These are phyloP conservation scores for Drosophila vallismaia DNA, from an alignment of 2,888 invertebrate genomes.

Conservation along the genomic window DNA sequence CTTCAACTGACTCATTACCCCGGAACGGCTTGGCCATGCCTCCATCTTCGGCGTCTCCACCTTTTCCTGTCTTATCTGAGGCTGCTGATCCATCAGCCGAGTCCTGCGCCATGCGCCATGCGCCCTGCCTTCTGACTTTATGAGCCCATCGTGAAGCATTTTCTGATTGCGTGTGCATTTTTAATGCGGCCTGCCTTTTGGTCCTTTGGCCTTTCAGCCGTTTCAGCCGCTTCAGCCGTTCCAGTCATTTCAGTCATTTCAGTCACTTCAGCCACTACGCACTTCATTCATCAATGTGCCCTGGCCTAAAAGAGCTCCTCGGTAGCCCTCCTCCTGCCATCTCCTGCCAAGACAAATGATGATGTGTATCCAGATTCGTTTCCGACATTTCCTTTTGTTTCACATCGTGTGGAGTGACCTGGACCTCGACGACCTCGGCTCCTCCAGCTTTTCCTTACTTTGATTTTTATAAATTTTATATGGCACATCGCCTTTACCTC, in stretches of 20 bases:
- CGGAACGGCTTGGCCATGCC: conserved; percentile 9
- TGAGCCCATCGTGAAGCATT: conserved; percentile 56
- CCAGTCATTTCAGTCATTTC: conserved; percentile 38
- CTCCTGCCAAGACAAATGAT: conserved; percentile 68
- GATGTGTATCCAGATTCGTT: conserved; percentile 55
- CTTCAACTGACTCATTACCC: conserved; percentile 66
- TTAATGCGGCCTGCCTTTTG: conserved; percentile 63
- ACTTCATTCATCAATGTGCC: conserved; percentile 74
- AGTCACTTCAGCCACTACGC: conserved; percentile 50
- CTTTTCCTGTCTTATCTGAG: conserved; percentile 61
- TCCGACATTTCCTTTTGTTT: conserved; percentile 34
- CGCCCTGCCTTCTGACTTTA: conserved; percentile 14
- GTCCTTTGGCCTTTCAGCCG: conserved; percentile 51
- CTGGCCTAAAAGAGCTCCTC: conserved; percentile 44
- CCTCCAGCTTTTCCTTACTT: conserved; percentile 52
- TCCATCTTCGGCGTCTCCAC: conserved; percentile 4
- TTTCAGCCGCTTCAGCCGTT: conserved; percentile 18
- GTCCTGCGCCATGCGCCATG: conserved; percentile 14
- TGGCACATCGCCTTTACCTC: conserved; percentile 56
- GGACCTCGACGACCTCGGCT: conserved; percentile 15
- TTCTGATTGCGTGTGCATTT: conserved; percentile 78
- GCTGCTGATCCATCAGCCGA: conserved; percentile 67
- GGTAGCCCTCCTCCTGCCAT: conserved; percentile 7
- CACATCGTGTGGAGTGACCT: conserved; percentile 21
- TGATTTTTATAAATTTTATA: conserved; percentile 76